Evolutionary conservation across 2,113 vertebrate species (phyloP).

Genomic region (Delphinus delphis): DNA sequence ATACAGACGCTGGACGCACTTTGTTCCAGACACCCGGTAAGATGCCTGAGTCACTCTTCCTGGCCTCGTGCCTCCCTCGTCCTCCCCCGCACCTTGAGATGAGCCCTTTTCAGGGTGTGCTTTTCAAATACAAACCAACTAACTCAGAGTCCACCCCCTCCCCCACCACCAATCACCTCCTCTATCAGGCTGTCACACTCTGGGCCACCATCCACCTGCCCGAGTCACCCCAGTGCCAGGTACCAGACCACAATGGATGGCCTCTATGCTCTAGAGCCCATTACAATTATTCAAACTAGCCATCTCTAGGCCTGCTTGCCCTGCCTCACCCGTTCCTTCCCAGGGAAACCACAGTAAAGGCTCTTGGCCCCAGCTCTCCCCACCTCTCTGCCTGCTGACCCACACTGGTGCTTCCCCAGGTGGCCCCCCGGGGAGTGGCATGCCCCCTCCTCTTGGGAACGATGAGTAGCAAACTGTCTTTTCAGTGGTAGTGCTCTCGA

Average conservation of each 20-base stretch:
- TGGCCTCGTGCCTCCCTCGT: neutral
- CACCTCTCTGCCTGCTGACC: neutral
- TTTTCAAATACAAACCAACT: neutral
- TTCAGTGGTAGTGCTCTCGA: neutral
- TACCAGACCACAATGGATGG: neutral
- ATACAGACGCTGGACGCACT: neutral
- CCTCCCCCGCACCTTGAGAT: neutral
- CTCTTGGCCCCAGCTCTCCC: neutral
- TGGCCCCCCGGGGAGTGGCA: fast-evolving
- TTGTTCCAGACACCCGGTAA: neutral
- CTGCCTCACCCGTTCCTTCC: neutral
- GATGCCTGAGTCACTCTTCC: neutral
- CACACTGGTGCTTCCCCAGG: too few relatives aligned
- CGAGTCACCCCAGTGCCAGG: neutral
- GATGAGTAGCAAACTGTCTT: neutral
- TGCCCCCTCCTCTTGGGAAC: neutral
- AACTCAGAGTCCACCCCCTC: neutral
- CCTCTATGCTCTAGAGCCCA: neutral
- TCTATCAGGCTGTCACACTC: neutral
- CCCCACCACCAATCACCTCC: neutral
- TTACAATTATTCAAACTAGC: neutral
- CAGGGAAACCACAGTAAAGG: neutral
- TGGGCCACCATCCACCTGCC: neutral
- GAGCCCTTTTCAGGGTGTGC: neutral
- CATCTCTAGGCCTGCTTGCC: neutral